Conservation (phyloP, 2,888 invertebrate species). For the Portevinia maculata region DNA sequence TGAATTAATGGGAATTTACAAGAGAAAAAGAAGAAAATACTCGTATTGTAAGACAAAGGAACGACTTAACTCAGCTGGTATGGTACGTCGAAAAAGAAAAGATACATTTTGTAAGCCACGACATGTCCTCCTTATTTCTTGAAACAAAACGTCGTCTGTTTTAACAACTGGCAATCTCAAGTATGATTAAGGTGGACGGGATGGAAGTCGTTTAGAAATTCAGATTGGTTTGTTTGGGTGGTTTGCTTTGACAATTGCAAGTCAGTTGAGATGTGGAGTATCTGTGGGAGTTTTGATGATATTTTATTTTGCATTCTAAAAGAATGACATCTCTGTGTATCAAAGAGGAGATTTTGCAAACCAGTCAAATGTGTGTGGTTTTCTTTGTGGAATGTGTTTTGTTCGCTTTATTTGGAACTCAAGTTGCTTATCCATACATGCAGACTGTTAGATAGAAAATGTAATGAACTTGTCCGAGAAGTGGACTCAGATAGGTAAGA, state of each 20-base stretch:
- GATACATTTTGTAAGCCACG: constrained; percentile 11
- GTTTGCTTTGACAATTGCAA: constrained; percentile 9
- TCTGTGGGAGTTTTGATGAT: too few relatives aligned
- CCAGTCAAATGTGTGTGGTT: background rate
- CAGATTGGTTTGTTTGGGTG: background rate
- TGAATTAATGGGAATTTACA: constrained; percentile 15
- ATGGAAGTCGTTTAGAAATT: constrained; percentile 2
- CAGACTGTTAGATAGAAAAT: background rate
- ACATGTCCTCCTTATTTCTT: constrained; percentile 1
- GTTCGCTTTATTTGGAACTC: background rate
- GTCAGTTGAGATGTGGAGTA: background rate
- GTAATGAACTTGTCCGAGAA: background rate
- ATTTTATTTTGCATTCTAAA: too few relatives aligned
- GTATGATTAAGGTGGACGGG: constrained; percentile 17
- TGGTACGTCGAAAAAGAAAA: constrained; percentile 19
- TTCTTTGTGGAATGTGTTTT: background rate
- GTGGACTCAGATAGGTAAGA: background rate
- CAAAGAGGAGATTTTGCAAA: background rate
- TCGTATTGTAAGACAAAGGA: constrained; percentile 40
- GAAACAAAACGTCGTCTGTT: constrained; percentile 24
- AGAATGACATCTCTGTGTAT: constrained; percentile 6
- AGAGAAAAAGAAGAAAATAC: constrained; percentile 3
- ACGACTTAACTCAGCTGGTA: constrained; percentile 34
- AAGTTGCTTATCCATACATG: background rate
- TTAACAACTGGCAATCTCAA: constrained; percentile 29